Percentiles rank a stretch among this genome's conserved stretches.
These are phyloP conservation scores for Acrocyrtus sp. DNA, from an alignment of 2,888 invertebrate species.

Conservation along the genomic window DNA sequence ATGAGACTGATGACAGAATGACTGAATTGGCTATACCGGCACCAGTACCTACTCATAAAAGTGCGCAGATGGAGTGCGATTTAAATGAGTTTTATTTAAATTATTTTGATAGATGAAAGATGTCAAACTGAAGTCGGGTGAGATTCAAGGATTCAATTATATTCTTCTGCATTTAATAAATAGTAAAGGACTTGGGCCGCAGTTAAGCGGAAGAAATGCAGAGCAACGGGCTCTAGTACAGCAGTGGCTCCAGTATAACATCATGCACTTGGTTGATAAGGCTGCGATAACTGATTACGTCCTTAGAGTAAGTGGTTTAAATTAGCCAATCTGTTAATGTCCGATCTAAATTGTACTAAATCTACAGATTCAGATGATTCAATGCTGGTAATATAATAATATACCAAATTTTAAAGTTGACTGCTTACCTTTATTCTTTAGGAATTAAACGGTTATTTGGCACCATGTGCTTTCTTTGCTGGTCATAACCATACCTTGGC, in stretches of 20 bases:
- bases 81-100: not conserved
- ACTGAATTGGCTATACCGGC: not conserved
- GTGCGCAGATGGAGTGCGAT: not conserved
- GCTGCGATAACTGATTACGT: constrained; percentile 10
- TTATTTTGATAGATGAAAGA: constrained; percentile 37
- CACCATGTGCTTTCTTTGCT: constrained; percentile 40
- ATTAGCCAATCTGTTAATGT: no score
- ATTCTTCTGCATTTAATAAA: constrained; percentile 21
- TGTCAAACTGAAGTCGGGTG: constrained; percentile 37
- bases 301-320: constrained; percentile 21
- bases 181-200: constrained; percentile 13
- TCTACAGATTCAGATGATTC: no score
- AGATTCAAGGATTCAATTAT: constrained; percentile 44
- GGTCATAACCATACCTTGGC: constrained; percentile 46
- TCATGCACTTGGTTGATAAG: constrained; percentile 22
- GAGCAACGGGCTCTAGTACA: constrained; percentile 42
- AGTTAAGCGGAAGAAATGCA: constrained; percentile 38
- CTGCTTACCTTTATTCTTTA: constrained; percentile 7
- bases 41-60: not conserved
- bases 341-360: no score
- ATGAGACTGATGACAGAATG: no score
- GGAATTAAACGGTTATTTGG: constrained; percentile 46
- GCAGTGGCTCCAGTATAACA: constrained; percentile 51
- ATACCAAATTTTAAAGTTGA: no score
- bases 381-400: no score